Evolutionary conservation across 2,888 invertebrate genomes (phyloP).

Genomic region (Nudaria mundana): DNA sequence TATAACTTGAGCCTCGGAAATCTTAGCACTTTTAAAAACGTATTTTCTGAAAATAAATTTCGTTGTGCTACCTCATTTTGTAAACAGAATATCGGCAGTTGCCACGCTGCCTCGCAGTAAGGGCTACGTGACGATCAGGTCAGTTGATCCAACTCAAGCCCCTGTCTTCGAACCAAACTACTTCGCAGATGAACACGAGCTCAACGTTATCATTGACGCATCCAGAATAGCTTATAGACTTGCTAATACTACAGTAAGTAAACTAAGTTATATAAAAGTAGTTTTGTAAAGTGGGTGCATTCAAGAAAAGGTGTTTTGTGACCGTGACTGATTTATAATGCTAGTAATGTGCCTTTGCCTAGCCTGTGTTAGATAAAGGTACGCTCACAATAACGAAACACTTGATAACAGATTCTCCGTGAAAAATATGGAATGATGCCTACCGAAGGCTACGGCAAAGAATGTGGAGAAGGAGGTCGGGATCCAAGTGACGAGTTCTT

Average conservation of each 20-base stretch:
- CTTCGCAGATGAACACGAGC: conserved; percentile 84
- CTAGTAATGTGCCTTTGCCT: too few species aligned
- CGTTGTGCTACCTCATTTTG: too few species aligned
- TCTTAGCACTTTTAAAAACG: too few species aligned
- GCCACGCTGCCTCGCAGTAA: conserved; percentile 85
- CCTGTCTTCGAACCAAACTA: conserved; percentile 91
- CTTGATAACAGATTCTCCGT: conserved; percentile 74
- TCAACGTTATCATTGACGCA: conserved; percentile 83
- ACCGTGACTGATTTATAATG: too few species aligned
- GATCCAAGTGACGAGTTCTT: conserved; percentile 86
- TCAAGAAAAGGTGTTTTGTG: too few species aligned
- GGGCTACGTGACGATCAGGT: conserved; percentile 83
- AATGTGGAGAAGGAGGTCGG: conserved; percentile 66
- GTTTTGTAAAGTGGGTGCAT: too few species aligned
- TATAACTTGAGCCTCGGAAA: too few species aligned
- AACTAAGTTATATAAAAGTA: too few species aligned
- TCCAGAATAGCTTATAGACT: conserved; percentile 81
- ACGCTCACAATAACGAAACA: too few species aligned
- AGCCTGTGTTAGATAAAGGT: too few species aligned
- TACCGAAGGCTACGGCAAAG: conserved; percentile 67
- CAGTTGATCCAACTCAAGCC: conserved; percentile 84
- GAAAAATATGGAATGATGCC: conserved; percentile 80
- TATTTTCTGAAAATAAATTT: too few species aligned
- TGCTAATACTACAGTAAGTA: conserved; percentile 76
- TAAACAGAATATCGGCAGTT: conserved; percentile 79